phyloP scores from a whole-genome alignment of 2,888 invertebrate species.

The Oscheius sp. region DNA sequence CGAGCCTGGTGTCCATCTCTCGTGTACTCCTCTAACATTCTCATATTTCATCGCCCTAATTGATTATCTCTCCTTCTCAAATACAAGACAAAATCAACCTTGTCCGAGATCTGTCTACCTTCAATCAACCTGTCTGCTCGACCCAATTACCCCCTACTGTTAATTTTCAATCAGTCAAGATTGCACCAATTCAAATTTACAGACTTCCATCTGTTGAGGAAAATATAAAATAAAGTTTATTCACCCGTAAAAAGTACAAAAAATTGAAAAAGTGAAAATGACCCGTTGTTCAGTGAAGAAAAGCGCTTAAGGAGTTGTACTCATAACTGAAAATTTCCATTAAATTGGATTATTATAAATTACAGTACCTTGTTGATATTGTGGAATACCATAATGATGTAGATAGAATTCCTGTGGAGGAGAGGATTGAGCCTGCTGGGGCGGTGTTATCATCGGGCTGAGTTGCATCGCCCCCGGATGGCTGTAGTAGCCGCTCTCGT shows the following conservation, averaged over 20 bases:
- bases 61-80: conserved; percentile 19
- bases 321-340: conserved; percentile 18
- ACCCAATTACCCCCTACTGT: conserved; percentile 27
- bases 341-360: too few species aligned
- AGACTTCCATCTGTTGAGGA: not conserved
- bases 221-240: conserved; percentile 7
- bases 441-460: conserved; percentile 3
- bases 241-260: conserved; percentile 19
- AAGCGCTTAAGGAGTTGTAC: conserved; percentile 12
- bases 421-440: not conserved
- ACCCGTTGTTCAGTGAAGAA: not conserved
- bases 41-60: conserved; percentile 21
- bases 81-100: not conserved
- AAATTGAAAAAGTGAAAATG: conserved; percentile 3
- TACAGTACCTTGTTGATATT: conserved; percentile 9
- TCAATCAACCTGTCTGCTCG: conserved; percentile 22
- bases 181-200: too few species aligned
- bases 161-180: not conserved
- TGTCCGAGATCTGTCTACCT: not conserved
- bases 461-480: not conserved
- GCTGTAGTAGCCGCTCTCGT: conserved; percentile 3
- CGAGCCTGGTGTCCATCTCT: not conserved
- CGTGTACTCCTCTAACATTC: not conserved
- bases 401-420: conserved; percentile 15
- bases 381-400: conserved; percentile 16